Percentiles rank a stretch among this genome's conserved stretches.
Evolutionary conservation across 2,888 invertebrate genomes (phyloP).

Genomic region (Xanthorhoe spadicearia): DNA sequence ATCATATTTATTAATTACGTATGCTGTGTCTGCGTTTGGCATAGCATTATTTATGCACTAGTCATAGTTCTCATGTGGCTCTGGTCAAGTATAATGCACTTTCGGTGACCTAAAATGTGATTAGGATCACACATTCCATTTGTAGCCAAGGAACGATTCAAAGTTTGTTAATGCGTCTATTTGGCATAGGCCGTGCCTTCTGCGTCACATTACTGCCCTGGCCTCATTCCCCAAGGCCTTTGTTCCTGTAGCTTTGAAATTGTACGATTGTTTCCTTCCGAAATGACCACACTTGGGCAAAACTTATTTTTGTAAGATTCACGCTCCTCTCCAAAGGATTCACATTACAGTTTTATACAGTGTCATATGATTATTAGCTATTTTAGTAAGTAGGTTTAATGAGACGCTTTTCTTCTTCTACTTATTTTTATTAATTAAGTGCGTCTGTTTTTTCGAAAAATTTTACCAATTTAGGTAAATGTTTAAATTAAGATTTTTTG

Average conservation of each 20-base stretch:
- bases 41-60: neutral
- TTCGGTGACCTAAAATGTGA: slow-evolving; percentile 2
- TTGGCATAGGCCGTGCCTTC: slow-evolving; percentile 25
- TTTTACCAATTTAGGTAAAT: neutral
- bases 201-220: slow-evolving; percentile 19
- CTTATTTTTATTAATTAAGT: slow-evolving; percentile 12
- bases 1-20: neutral
- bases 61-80: slow-evolving; percentile 2
- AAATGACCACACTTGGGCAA: slow-evolving; percentile 9
- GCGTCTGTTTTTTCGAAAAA: neutral
- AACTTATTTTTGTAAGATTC: slow-evolving; percentile 5
- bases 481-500: neutral
- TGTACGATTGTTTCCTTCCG: slow-evolving; percentile 20
- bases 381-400: slow-evolving; percentile 19
- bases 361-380: slow-evolving; percentile 21
- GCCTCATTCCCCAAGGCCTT: slow-evolving; percentile 26
- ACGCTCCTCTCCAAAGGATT: neutral
- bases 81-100: neutral
- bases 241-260: slow-evolving; percentile 10
- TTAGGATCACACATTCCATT: slow-evolving; percentile 21
- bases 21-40: neutral
- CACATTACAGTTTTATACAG: neutral
- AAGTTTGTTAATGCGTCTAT: slow-evolving; percentile 22
- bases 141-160: slow-evolving; percentile 16
- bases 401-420: slow-evolving; percentile 17